A percentile compares a stretch with the other conserved stretches of the same genome.
Conservation (phyloP, 2,113 vertebrate genomes). For the Ameiurus melas region DNA sequence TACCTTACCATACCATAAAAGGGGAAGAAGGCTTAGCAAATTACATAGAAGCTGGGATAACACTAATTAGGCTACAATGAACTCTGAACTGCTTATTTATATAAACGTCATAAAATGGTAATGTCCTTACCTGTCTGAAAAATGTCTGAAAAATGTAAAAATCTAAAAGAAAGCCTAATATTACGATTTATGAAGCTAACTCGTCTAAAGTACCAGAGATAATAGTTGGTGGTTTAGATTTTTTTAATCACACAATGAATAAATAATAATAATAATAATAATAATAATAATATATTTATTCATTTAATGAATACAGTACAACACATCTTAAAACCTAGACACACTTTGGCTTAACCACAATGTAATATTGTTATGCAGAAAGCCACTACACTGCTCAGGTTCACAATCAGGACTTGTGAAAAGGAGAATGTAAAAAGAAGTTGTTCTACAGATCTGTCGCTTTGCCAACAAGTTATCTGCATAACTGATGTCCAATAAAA, state of each 20-base stretch:
- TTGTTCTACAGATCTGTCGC: not conserved
- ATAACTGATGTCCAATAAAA: not conserved
- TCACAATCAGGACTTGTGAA: not conserved
- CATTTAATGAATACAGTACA: not conserved
- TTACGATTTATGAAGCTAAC: not conserved
- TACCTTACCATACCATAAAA: constrained; percentile 51
- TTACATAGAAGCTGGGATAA: not conserved
- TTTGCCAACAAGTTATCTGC: not conserved
- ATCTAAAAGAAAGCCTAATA: not conserved
- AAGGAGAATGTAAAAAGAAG: not conserved
- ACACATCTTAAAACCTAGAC: not conserved
- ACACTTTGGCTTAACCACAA: not conserved
- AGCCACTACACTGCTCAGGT: not conserved
- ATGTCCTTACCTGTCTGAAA: not conserved
- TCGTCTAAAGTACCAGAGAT: not conserved
- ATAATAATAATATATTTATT: not conserved
- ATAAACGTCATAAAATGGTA: not conserved
- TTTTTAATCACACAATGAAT: not conserved
- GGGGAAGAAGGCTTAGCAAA: constrained; percentile 30
- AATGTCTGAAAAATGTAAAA: no score
- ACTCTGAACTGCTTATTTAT: not conserved
- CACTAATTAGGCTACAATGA: not conserved
- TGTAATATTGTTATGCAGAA: not conserved
- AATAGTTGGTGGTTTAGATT: not conserved
- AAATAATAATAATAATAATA: not conserved